Conservation (phyloP, 2,113 vertebrate genomes). For the Dromas ardeola region DNA sequence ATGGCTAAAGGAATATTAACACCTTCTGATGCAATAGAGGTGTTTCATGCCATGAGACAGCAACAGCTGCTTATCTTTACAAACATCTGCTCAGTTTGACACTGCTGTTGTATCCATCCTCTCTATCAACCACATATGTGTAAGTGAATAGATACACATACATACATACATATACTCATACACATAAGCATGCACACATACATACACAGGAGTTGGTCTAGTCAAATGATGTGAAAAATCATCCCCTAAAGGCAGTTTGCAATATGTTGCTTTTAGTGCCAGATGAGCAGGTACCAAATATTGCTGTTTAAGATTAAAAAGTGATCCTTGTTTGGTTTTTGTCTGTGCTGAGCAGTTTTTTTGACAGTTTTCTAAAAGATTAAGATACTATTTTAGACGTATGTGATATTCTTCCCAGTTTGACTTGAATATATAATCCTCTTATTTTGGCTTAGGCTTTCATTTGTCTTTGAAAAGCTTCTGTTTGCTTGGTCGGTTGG, state of each 20-base stretch:
- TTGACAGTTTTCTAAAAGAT: background rate
- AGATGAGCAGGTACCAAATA: background rate
- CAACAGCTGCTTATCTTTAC: background rate
- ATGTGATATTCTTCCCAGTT: background rate
- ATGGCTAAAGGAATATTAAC: background rate
- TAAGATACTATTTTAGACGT: background rate
- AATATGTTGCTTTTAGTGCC: background rate
- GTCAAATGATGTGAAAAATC: background rate
- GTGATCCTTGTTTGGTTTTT: background rate
- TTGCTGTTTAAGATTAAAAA: background rate
- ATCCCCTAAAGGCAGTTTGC: background rate
- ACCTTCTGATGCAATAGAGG: background rate
- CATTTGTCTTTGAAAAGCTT: background rate
- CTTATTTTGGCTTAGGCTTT: background rate
- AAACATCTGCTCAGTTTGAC: background rate
- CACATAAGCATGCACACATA: background rate
- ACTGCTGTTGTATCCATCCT: background rate
- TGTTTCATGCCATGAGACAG: background rate
- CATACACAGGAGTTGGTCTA: background rate
- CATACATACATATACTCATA: too few species aligned
- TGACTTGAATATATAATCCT: background rate
- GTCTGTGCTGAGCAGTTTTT: background rate
- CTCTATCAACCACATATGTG: rapidly evolving
- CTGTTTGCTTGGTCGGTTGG: background rate
- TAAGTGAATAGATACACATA: background rate